Conservation (phyloP, 2,797 vertebrate species). For the Phoebastria nigripes region DNA sequence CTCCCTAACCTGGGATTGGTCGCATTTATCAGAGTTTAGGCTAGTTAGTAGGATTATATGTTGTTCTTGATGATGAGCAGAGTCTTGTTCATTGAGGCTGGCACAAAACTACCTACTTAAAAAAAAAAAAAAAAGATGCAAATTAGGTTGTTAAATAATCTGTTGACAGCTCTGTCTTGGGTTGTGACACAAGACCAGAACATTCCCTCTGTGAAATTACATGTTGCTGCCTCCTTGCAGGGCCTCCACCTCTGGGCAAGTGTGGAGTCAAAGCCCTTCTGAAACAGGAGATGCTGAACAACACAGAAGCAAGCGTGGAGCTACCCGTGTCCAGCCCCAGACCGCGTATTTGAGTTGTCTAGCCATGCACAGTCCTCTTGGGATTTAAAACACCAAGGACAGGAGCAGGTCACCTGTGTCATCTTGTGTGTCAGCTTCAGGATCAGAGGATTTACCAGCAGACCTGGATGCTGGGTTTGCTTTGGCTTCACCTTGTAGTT, state of each 20-base stretch:
- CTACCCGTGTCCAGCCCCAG: not conserved
- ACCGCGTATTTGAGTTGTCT: rapidly evolving
- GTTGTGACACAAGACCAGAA: not conserved
- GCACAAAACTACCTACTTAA: not conserved
- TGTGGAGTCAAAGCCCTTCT: not conserved
- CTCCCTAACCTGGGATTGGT: not conserved
- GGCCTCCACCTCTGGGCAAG: not conserved
- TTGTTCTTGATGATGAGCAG: not conserved
- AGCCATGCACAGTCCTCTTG: not conserved
- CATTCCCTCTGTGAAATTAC: not conserved
- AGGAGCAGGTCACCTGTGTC: not conserved
- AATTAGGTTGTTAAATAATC: not conserved
- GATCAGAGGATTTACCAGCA: not conserved
- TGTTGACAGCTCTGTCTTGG: not conserved
- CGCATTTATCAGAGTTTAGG: not conserved
- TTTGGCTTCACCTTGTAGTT: not conserved
- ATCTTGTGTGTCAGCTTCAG: not conserved
- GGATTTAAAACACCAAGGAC: not conserved
- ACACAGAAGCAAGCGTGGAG: rapidly evolving
- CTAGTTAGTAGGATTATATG: not conserved
- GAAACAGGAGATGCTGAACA: not conserved
- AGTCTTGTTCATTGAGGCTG: not conserved
- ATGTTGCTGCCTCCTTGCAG: not conserved
- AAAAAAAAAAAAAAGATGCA: not conserved
- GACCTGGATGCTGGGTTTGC: not conserved